phyloP scores from a whole-genome alignment of 64 coral and sea anemone species.

The Montipora foliosa region DNA sequence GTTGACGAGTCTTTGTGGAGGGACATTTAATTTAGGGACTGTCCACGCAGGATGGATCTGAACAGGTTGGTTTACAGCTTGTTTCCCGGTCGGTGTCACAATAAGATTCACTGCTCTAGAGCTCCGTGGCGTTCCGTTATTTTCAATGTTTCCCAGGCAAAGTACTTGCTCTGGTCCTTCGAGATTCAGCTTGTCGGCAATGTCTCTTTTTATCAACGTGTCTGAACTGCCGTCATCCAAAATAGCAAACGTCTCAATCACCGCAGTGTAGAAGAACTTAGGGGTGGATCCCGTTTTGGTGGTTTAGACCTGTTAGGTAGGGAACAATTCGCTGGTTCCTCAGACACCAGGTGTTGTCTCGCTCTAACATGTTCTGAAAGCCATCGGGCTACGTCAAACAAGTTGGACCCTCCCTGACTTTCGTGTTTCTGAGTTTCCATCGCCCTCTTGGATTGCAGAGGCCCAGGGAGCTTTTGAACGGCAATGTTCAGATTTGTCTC shows the following conservation, averaged over 20 bases:
- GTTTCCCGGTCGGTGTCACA: constrained; percentile 43
- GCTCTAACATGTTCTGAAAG: constrained; percentile 59
- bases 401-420: constrained; percentile 44
- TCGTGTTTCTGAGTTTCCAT: constrained; percentile 73
- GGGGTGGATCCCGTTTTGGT: not conserved
- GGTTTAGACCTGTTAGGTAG: not conserved
- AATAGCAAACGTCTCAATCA: constrained; percentile 60
- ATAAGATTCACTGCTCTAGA: constrained; percentile 17
- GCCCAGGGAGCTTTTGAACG: constrained; percentile 51
- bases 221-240: constrained; percentile 63
- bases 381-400: constrained; percentile 62
- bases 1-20: constrained; percentile 41
- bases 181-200: constrained; percentile 53
- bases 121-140: not conserved
- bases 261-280: not conserved
- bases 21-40: constrained; percentile 70
- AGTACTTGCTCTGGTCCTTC: constrained; percentile 35
- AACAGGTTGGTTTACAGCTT: constrained; percentile 35
- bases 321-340: constrained; percentile 1
- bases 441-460: constrained; percentile 57
- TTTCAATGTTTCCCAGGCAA: constrained; percentile 49
- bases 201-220: constrained; percentile 41
- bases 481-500: constrained; percentile 62
- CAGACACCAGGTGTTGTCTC: constrained; percentile 24
- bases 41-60: constrained; percentile 44